Conservation (phyloP, 1,140 invertebrate genomes). For the Diorhabda sublineata region DNA sequence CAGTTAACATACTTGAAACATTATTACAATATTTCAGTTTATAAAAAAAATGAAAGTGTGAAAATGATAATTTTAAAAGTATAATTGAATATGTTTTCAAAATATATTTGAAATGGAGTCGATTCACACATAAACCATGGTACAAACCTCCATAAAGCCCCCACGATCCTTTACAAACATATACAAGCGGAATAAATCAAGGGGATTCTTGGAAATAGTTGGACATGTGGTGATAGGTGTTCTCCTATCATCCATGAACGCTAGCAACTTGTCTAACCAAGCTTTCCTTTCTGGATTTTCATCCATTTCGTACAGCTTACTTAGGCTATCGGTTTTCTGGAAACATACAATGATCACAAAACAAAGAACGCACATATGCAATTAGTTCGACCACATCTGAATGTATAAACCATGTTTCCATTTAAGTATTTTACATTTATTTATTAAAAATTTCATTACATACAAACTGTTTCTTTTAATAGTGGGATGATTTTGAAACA, state of each 20-base stretch:
- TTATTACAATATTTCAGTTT: no score
- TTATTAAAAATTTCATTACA: no score
- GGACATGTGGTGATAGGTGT: conserved; percentile 92
- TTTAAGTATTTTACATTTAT: no score
- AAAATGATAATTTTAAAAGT: no score
- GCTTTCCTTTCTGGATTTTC: conserved; percentile 84
- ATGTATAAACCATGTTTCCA: not conserved
- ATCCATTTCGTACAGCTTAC: conserved; percentile 95
- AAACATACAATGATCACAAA: conserved; percentile 31
- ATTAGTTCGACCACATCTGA: not conserved
- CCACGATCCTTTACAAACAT: conserved; percentile 91
- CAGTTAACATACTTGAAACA: no score
- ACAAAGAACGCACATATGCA: not conserved
- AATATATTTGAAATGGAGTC: no score
- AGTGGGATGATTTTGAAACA: no score
- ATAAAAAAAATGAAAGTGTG: no score
- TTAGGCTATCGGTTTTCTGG: conserved; percentile 85
- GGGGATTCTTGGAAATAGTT: conserved; percentile 94
- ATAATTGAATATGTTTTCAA: no score
- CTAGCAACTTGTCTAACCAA: conserved; percentile 88
- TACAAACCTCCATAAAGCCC: conserved; percentile 92
- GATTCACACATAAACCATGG: conserved; percentile 5
- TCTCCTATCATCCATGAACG: conserved; percentile 90
- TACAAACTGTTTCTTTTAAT: no score
- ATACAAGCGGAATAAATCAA: conserved; percentile 96